These are phyloP conservation scores for Ernsta delagoae DNA, from an alignment of 2,888 invertebrate genomes.

Conservation along the genomic window DNA sequence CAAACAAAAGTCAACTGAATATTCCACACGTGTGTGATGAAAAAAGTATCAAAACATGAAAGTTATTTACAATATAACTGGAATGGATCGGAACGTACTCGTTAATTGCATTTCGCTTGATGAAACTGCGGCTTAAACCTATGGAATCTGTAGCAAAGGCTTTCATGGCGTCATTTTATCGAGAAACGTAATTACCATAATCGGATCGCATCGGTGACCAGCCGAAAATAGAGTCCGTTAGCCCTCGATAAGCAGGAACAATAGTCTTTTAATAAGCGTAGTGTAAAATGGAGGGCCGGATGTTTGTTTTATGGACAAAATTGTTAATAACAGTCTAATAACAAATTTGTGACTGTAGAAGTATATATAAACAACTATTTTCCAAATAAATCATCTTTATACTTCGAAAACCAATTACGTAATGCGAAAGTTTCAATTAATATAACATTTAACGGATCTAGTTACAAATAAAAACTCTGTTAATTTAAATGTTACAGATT, in stretches of 20 bases:
- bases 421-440: too few species aligned
- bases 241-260: conserved; percentile 29
- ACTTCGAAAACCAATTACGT: not conserved
- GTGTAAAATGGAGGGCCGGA: conserved; percentile 1
- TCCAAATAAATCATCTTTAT: not conserved
- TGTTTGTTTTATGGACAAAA: not conserved
- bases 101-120: conserved; percentile 14
- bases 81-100: not conserved
- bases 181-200: conserved; percentile 44
- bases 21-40: not conserved
- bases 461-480: too few species aligned
- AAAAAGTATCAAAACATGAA: conserved; percentile 1
- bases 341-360: conserved; percentile 1
- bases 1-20: not conserved
- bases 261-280: conserved; percentile 29
- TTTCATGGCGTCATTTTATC: conserved; percentile 29
- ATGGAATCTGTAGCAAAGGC: conserved; percentile 24
- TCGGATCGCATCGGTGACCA: conserved; percentile 40
- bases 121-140: conserved; percentile 19
- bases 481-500: too few species aligned
- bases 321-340: not conserved
- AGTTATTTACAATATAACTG: not conserved
- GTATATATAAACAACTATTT: not conserved
- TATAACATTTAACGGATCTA: too few species aligned
- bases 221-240: conserved; percentile 28